phyloP scores from a whole-genome alignment of 2,797 vertebrate genomes.

The Spinus olivaceus region DNA sequence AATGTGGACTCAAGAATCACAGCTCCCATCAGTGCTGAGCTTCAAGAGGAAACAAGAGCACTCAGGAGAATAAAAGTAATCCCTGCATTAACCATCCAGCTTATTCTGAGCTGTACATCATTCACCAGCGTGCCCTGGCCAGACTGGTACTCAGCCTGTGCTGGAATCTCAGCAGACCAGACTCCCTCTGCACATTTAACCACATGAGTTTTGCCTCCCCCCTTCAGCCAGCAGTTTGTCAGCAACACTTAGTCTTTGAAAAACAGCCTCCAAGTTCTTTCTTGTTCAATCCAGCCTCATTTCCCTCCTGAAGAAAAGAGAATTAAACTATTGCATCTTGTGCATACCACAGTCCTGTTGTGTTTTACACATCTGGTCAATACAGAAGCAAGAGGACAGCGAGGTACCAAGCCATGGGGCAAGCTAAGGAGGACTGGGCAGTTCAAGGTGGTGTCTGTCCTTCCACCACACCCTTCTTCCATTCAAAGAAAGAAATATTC shows the following conservation, averaged over 20 bases:
- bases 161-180: neutral
- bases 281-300: neutral
- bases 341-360: fast-evolving
- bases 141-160: neutral
- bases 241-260: neutral
- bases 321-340: neutral
- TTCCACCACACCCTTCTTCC: neutral
- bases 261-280: neutral
- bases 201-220: neutral
- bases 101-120: neutral
- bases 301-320: neutral
- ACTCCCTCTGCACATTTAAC: neutral
- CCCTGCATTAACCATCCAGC: neutral
- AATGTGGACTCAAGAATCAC: neutral
- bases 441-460: neutral
- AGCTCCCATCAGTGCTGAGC: neutral
- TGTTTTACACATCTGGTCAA: neutral
- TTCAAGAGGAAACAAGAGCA: neutral
- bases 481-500: neutral
- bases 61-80: neutral
- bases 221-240: neutral
- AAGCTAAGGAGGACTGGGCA: neutral
- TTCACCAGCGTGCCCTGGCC: neutral
- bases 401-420: neutral
- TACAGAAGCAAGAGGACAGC: fast-evolving